Evolutionary conservation across 2,888 invertebrate genomes (phyloP).

Genomic region (Linnaemya tessellans): DNA sequence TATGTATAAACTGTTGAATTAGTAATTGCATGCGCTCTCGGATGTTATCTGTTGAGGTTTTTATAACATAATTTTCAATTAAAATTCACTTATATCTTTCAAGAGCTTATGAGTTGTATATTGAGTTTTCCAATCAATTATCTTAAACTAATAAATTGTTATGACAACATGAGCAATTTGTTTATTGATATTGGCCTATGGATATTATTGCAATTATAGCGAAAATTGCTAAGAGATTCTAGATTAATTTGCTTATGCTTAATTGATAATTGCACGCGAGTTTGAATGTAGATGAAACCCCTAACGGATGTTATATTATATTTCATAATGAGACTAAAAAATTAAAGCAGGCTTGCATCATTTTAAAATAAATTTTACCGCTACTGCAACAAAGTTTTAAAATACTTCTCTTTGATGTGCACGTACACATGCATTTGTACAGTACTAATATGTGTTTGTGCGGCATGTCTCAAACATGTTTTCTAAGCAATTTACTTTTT

Average conservation of each 20-base stretch:
- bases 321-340: neutral
- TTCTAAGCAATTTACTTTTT: constrained; percentile 81
- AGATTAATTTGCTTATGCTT: neutral
- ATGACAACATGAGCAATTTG: too few relatives aligned
- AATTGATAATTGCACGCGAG: neutral
- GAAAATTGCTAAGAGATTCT: neutral
- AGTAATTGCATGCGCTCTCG: too few relatives aligned
- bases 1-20: too few relatives aligned
- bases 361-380: neutral
- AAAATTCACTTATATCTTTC: too few relatives aligned
- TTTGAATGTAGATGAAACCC: neutral
- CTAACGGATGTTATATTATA: neutral
- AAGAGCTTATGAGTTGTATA: too few relatives aligned
- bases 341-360: too few relatives aligned
- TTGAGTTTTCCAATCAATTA: too few relatives aligned
- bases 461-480: constrained; percentile 76
- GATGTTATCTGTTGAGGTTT: too few relatives aligned
- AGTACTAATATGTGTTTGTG: constrained; percentile 33
- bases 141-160: too few relatives aligned
- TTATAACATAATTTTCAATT: too few relatives aligned
- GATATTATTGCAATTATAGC: too few relatives aligned
- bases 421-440: constrained; percentile 29
- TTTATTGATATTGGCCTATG: neutral
- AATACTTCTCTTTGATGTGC: constrained; percentile 4
- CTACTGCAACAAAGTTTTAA: constrained; percentile 13